Evolutionary conservation across 2,888 invertebrate species (phyloP), one percentile per base, ranked within the genome.

Genomic region (Scaptomyza tumidula): DNA sequence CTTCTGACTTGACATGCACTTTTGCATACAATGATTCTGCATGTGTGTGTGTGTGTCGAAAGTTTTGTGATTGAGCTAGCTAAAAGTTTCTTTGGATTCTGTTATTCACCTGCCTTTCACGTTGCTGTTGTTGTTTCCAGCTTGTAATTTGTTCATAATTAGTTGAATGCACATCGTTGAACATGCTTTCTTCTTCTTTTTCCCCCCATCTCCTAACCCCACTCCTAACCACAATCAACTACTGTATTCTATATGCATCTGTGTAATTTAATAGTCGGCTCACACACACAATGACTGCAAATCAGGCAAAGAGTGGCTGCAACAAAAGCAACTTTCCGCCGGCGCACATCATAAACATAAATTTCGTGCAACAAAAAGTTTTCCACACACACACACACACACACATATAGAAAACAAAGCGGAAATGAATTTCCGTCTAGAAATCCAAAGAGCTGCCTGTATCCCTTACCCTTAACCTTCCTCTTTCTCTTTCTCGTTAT

Each of bases 391-490:
- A 60, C 31, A 52, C 48, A 56, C 16, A 50, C 44, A 45, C 44
- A 53, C 16, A 50, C 44, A 45, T 43, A 53, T 49, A 69, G 62
- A 72, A 70, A 71, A 75, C 78, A 71, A 77, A 80, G 66, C 84
- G 86, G 86, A 85, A 85, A 85, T 86, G 86, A 85, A 85, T 85
- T 85, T 86, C 84, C 82, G 84, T 67, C 75, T 73, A 70, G 70
- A 72, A 74, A 82, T 80, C 61, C 82, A 68, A 39, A 78, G 75
- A 73, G 77, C 78, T 56, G 24, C 24, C 29, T 29, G 1, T 9
- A 6, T 6, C 33, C 33, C 33, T 10, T 10, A 9, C 59, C 73
- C 35, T 29, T 7, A 24, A 5, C 24, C n/a, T 11, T 39, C 13
- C 56, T 1, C 9, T 7, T 35, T 0, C 53, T 10, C 29, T 44